A percentile compares a stretch with the other conserved stretches of the same genome.
Evolutionary conservation across 2,888 invertebrate genomes (phyloP).

Genomic region (Pseudeuparius sepicola): DNA sequence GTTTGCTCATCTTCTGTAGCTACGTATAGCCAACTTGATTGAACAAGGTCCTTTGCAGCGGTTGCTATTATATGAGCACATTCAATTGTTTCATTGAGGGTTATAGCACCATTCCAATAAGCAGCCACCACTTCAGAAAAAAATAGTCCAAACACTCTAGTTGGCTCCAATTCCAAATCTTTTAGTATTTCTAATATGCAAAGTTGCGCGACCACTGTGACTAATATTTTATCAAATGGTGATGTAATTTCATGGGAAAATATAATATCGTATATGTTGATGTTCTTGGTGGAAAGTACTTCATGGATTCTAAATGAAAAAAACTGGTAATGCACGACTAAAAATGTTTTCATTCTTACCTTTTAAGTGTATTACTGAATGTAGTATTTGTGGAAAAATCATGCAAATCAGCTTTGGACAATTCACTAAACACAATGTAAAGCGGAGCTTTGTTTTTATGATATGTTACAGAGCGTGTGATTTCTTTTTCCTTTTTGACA

Average conservation of each 20-base stretch:
- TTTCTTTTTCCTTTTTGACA: conserved; percentile 29
- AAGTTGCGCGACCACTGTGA: conserved; percentile 47
- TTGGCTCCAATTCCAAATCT: conserved; percentile 36
- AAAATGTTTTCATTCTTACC: too few relatives aligned
- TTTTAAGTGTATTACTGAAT: too few relatives aligned
- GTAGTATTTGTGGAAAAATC: too few relatives aligned
- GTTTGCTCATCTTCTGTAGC: neutral
- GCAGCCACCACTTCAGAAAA: conserved; percentile 86
- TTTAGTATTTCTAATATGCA: conserved; percentile 41
- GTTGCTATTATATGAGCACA: conserved; percentile 12
- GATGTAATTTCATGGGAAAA: neutral
- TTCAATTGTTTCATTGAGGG: conserved; percentile 70
- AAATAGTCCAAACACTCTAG: conserved; percentile 52
- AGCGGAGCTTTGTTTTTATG: conserved; percentile 11
- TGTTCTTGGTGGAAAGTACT: conserved; percentile 16
- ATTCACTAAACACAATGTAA: conserved; percentile 54
- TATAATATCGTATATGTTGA: conserved; percentile 19
- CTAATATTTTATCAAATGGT: conserved; percentile 17
- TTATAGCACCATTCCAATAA: conserved; percentile 81
- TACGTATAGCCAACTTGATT: neutral
- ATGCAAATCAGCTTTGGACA: too few relatives aligned
- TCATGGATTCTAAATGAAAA: conserved; percentile 23
- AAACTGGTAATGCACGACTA: neutral
- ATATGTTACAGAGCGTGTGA: conserved; percentile 17
- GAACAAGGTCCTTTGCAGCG: too few relatives aligned